phyloP scores from a whole-genome alignment of 2,113 vertebrate genomes.

The Plecturocebus donacophilus region DNA sequence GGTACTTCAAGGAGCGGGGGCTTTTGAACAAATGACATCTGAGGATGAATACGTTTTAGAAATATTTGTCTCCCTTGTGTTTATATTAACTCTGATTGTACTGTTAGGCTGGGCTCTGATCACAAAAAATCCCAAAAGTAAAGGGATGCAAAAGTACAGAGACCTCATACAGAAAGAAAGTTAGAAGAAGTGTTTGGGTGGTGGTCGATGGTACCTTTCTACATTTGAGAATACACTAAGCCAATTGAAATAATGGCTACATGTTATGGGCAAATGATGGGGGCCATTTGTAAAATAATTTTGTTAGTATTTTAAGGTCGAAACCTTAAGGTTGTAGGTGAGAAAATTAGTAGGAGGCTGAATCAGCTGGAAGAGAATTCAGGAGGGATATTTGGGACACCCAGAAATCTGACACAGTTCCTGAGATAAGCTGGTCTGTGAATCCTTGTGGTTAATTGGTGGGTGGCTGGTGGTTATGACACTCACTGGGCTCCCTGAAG shows the following conservation, averaged over 20 bases:
- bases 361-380: not conserved
- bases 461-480: not conserved
- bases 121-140: not conserved
- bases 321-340: slow-evolving; percentile 1
- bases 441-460: slow-evolving; percentile 15
- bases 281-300: not conserved
- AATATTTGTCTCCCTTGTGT: not conserved
- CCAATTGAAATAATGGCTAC: slow-evolving; percentile 63
- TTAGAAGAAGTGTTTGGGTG: not conserved
- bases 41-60: not conserved
- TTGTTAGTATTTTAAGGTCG: not conserved
- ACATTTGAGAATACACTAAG: slow-evolving; percentile 26
- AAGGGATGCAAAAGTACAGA: not conserved
- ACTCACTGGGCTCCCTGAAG: not conserved
- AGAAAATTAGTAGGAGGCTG: not conserved
- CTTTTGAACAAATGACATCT: slow-evolving; percentile 6
- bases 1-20: not conserved
- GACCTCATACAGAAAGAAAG: not conserved
- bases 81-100: not conserved
- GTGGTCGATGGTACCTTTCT: not conserved
- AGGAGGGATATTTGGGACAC: not conserved
- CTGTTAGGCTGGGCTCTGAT: not conserved
- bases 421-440: slow-evolving; percentile 17
- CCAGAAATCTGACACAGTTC: not conserved
- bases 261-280: not conserved